phyloP scores from a whole-genome alignment of 2,797 vertebrate species.

The Karalla daura region DNA sequence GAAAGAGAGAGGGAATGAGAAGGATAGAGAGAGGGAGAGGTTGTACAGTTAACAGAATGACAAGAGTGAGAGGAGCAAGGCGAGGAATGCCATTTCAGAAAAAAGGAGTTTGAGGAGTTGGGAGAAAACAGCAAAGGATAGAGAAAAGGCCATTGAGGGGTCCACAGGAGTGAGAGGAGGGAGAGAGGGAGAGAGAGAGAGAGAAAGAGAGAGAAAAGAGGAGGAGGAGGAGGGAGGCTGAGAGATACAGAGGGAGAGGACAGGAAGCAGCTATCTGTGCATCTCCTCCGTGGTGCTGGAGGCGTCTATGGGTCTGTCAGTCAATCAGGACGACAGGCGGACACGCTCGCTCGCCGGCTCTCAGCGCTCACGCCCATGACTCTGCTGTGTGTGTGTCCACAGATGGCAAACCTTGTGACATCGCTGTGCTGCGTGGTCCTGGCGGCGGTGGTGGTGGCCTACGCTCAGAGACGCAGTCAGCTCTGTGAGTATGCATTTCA shows the following conservation, averaged over 20 bases:
- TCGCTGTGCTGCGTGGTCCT: slow-evolving; percentile 94
- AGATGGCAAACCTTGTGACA: slow-evolving; percentile 95
- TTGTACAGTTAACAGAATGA: slow-evolving; percentile 35
- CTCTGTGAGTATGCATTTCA: slow-evolving; percentile 88
- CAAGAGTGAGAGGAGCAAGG: slow-evolving; percentile 45
- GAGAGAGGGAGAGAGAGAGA: slow-evolving; percentile 29
- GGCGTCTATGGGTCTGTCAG: slow-evolving; percentile 77
- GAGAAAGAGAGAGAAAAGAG: slow-evolving; percentile 53
- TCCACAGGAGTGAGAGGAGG: slow-evolving; percentile 31
- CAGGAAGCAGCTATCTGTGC: slow-evolving; percentile 66
- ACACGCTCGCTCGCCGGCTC: slow-evolving; percentile 47
- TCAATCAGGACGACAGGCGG: slow-evolving; percentile 65
- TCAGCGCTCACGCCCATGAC: slow-evolving; percentile 47
- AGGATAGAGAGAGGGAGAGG: slow-evolving; percentile 2
- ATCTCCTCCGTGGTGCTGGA: slow-evolving; percentile 65
- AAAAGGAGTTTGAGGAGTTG: slow-evolving; percentile 22
- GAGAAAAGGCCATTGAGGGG: slow-evolving; percentile 13
- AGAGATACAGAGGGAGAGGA: slow-evolving; percentile 34
- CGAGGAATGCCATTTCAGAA: slow-evolving; percentile 14
- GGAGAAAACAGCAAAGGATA: slow-evolving; percentile 8
- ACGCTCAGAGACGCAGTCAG: slow-evolving; percentile 92
- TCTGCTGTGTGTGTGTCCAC: slow-evolving; percentile 81
- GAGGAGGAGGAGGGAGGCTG: slow-evolving; percentile 29
- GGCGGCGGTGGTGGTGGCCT: slow-evolving; percentile 90
- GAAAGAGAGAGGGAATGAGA: slow-evolving; percentile 15